phyloP scores from a whole-genome alignment of 2,888 invertebrate genomes.

The Cryptocheilus praepositus region DNA sequence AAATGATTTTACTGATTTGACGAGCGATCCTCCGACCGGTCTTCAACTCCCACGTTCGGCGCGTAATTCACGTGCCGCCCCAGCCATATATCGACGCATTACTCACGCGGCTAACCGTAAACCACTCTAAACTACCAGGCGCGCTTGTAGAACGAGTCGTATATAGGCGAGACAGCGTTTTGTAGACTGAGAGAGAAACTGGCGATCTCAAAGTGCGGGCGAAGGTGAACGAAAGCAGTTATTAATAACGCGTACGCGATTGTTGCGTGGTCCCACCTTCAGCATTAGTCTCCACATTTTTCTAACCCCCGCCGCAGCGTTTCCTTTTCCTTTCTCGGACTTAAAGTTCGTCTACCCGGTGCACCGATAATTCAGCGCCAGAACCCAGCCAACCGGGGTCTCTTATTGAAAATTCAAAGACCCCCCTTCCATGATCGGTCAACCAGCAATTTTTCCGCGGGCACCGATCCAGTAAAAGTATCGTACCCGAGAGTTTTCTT shows the following conservation, averaged over 20 bases:
- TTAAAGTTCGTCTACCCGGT: too few species aligned
- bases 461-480: too few species aligned
- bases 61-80: slow-evolving; percentile 33
- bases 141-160: slow-evolving; percentile 7
- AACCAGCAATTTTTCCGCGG: background rate
- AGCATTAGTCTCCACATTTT: slow-evolving; percentile 19
- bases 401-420: background rate
- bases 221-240: slow-evolving; percentile 61
- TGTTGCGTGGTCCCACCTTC: slow-evolving; percentile 58
- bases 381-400: background rate
- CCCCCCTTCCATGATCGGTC: slow-evolving; percentile 37
- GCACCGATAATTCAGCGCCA: too few species aligned
- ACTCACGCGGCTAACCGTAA: slow-evolving; percentile 36
- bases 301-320: slow-evolving; percentile 32
- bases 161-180: background rate
- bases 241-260: slow-evolving; percentile 64
- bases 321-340: too few species aligned
- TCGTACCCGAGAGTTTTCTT: too few species aligned
- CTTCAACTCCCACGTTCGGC: slow-evolving; percentile 27
- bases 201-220: slow-evolving; percentile 31
- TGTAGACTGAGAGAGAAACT: background rate
- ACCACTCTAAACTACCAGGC: slow-evolving; percentile 21
- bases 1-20: too few species aligned
- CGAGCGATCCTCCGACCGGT: background rate
- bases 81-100: slow-evolving; percentile 23